A percentile compares a stretch with the other conserved stretches of the same genome.
Conservation (phyloP, 2,113 vertebrate species). For the Murina feae region DNA sequence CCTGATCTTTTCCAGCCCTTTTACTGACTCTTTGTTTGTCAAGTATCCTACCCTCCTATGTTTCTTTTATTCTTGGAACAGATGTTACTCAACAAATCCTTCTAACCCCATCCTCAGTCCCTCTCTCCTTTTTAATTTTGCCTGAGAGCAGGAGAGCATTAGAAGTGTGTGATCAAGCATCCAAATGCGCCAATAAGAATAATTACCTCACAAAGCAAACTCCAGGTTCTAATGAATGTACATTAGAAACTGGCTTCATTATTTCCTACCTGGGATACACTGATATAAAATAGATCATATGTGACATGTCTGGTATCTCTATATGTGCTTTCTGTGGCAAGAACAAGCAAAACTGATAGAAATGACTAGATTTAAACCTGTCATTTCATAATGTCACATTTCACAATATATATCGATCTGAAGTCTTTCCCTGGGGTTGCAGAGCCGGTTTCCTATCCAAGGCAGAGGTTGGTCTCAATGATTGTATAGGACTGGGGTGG, state of each 20-base stretch:
- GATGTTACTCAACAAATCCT: background rate
- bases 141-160: background rate
- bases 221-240: background rate
- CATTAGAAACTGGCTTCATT: background rate
- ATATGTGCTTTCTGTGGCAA: background rate
- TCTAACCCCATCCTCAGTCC: background rate
- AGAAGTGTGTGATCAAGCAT: background rate
- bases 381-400: background rate
- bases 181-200: background rate
- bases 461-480: background rate
- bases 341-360: constrained; percentile 1
- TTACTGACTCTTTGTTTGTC: background rate
- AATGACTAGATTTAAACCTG: constrained; percentile 2
- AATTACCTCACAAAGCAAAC: background rate
- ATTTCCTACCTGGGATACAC: background rate
- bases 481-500: background rate
- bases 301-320: background rate
- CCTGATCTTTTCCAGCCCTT: background rate
- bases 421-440: background rate
- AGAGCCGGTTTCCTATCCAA: background rate
- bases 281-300: background rate
- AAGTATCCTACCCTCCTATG: background rate
- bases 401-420: background rate
- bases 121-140: background rate
- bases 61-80: constrained; percentile 10